phyloP scores from a whole-genome alignment of 2,113 vertebrate species.

The Carassius auratus region DNA sequence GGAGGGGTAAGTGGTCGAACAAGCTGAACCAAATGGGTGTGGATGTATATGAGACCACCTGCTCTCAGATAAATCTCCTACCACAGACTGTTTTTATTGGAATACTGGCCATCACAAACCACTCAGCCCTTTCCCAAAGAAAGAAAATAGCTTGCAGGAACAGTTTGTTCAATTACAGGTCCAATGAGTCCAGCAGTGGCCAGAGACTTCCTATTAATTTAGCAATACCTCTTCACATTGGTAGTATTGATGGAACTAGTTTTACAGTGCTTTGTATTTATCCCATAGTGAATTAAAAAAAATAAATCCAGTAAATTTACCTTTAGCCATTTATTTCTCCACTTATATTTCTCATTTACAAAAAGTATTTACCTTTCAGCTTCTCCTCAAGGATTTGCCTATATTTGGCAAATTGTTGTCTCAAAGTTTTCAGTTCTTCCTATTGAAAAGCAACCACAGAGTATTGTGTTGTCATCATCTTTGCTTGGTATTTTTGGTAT shows the following conservation, averaged over 20 bases:
- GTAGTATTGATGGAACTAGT: not conserved
- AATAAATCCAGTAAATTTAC: not conserved
- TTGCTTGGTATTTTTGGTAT: not conserved
- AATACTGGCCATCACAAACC: not conserved
- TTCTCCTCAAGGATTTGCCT: conserved; percentile 6
- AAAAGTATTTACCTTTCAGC: not conserved
- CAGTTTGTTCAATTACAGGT: not conserved
- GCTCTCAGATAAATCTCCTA: not conserved
- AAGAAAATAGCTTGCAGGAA: not conserved
- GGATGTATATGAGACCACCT: conserved; percentile 1
- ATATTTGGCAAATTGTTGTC: not conserved
- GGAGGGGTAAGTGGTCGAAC: conserved; percentile 85
- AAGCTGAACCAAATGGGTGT: not conserved
- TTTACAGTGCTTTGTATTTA: not conserved
- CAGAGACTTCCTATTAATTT: not conserved
- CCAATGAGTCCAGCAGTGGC: not conserved
- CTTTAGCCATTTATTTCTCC: conserved; percentile 16
- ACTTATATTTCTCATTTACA: not conserved
- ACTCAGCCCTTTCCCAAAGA: not conserved
- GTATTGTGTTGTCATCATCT: not conserved
- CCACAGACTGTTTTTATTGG: not conserved
- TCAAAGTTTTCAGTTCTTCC: not conserved
- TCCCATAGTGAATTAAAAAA: not conserved
- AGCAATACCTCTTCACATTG: not conserved
- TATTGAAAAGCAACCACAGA: not conserved